phyloP scores from a whole-genome alignment of 2,888 invertebrate genomes.

The Mesorhabditis belari region DNA sequence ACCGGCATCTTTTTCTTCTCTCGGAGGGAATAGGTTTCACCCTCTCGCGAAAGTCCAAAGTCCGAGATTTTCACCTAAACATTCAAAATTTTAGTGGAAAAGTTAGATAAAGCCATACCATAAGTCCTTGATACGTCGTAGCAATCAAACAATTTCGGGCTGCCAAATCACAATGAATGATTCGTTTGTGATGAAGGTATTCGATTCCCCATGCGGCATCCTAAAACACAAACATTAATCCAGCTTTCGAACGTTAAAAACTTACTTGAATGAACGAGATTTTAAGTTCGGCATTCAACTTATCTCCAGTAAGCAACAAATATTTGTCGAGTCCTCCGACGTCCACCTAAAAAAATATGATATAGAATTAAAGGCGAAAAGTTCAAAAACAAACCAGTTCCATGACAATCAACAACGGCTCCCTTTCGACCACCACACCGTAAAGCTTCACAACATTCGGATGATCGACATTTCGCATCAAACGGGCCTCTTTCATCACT shows the following conservation, averaged over 20 bases:
- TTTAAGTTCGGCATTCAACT: too few species aligned
- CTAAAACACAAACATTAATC: too few species aligned
- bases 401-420: not conserved
- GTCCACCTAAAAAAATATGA: not conserved
- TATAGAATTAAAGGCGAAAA: not conserved
- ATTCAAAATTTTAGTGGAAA: not conserved
- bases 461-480: not conserved
- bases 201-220: slow-evolving; percentile 29
- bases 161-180: slow-evolving; percentile 28
- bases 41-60: slow-evolving; percentile 24
- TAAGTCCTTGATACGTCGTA: slow-evolving; percentile 5
- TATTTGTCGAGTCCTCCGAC: not conserved
- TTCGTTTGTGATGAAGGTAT: slow-evolving; percentile 22
- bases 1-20: not conserved
- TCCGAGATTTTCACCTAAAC: slow-evolving; percentile 25
- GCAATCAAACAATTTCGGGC: slow-evolving; percentile 28
- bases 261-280: too few species aligned
- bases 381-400: not conserved
- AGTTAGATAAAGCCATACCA: not conserved
- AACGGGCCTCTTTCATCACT: not conserved
- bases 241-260: too few species aligned
- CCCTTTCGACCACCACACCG: not conserved
- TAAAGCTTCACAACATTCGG: not conserved
- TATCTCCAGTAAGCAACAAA: not conserved
- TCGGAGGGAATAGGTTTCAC: slow-evolving; percentile 10